Evolutionary conservation across 2,888 invertebrate species (phyloP), one percentile per base, ranked within the genome.

Genomic region (Laspeyria flexula): DNA sequence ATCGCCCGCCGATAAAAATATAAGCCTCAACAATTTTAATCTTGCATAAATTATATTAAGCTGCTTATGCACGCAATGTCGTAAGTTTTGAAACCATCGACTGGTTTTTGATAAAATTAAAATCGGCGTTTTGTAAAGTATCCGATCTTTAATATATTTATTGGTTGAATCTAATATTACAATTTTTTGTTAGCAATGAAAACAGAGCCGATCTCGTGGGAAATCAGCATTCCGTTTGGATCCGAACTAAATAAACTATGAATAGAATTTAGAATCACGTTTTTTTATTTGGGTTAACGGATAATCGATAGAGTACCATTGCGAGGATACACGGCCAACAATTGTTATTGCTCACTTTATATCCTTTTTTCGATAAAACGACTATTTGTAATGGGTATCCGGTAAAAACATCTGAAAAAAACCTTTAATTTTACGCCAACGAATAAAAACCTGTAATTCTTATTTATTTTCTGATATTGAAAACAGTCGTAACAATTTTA

Each of bases 21-120:
- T 27, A 16, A 53, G 48, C 47, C 23, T 43, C 49, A 40, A 40
- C 41, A 27, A 39, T 50, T 69, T 61, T 55, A 67, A 60, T 55
- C 54, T 63, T 54, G 57, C 55, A 58, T 71, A 67, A 46, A 64
- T 71, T 53, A 55, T 6, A 35, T n/a, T 55, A 58, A 67, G 53
- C 64, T 46, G 52, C 60, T 60, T 66, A 52, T 27, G 12, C n/a
- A n/a, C 10, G n/a, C 25, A 25, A 31, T 9, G 13, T 13, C 55
- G 45, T 43, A 38, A 40, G 43, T 56, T 13, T 40, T n/a, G 6
- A 47, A 52, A 37, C 18, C n/a, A 9, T 11, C 9, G 4, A 15
- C 16, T 16, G 25, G 13, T 21, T 50, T 37, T 46, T 49, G 10
- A 45, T 41, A 45, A 40, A n/a, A 56, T 51, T 47, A 49, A 57